Evolutionary conservation across 2,888 invertebrate species (phyloP), one percentile per base, ranked within the genome.

Genomic region (Rhamphomyia laevipes): DNA sequence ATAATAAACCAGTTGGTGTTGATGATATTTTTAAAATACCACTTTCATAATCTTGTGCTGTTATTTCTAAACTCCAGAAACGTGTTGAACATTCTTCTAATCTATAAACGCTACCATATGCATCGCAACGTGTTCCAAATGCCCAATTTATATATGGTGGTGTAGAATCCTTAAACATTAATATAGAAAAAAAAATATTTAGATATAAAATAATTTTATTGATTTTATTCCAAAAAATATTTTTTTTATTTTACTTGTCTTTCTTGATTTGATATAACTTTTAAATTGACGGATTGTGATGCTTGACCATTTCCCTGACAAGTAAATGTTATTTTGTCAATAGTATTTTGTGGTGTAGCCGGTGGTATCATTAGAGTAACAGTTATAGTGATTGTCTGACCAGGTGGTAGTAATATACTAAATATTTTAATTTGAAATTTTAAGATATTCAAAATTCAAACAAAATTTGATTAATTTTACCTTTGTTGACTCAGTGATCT

Each of bases 31-130:
- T 76, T 49, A 82, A 67, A 1, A 82, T 70, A 55, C 82, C 86
- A 59, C 81, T 77, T 43, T 75, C 72, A 51, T 72, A 67, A 61
- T 88, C 87, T 59, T 80, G 77, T 1, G 82, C 80, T 1, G 76
- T 74, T 15, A 86, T 69, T 50, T 82, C 81, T 2, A 83, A 71
- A 7, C 79, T 81, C 88, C 88, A 89, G 38, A 75, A 72, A 46
- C 79, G 75, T 56, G 78, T 77, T 0, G 76, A 73, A 61, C 88
- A 88, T 18, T 66, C 66, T 47, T 77, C 74, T 2, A 58, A 53
- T 27, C 33, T 40, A 30, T 35, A 41, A 18, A 64, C 60, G 0
- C 77, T 76, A 0, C 57, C 54, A 4, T 62, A 52, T 41, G 56
- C 57, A 6, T 77, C 72, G 57, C 84, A 84, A 50, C 80, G 75